A percentile compares a stretch with the other conserved stretches of the same genome.
phyloP scores from a whole-genome alignment of 2,113 vertebrate species.

The Xerus inauris region DNA sequence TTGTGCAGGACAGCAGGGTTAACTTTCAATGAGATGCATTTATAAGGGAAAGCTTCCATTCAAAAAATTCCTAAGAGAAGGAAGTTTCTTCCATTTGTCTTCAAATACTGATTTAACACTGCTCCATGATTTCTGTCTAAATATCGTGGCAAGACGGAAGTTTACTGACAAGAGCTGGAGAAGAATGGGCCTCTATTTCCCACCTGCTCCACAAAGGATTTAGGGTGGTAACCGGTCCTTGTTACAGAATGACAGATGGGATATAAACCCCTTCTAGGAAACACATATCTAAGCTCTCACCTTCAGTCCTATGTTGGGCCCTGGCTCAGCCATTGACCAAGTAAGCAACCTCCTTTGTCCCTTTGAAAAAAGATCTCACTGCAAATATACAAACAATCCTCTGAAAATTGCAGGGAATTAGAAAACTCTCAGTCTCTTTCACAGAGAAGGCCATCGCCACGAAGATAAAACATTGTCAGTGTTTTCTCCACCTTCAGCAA shows the following conservation, averaged over 20 bases:
- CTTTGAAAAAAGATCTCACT: not conserved
- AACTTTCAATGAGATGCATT: not conserved
- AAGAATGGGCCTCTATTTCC: not conserved
- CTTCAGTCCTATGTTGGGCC: not conserved
- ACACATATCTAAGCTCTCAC: not conserved
- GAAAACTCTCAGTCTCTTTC: not conserved
- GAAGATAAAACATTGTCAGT: not conserved
- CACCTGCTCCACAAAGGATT: constrained; percentile 43
- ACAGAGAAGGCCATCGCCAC: not conserved
- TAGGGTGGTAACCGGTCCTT: not conserved
- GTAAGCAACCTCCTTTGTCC: not conserved
- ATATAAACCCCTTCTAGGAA: not conserved
- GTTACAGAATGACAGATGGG: not conserved
- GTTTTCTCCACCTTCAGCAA: not conserved
- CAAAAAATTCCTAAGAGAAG: constrained; percentile 8
- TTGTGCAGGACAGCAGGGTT: not conserved
- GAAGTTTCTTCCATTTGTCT: not conserved
- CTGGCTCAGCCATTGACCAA: not conserved
- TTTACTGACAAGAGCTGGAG: not conserved
- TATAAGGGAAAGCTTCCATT: not conserved
- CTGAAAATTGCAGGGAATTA: not conserved
- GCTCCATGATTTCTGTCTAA: not conserved
- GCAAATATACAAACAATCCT: not conserved
- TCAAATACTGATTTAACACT: not conserved
- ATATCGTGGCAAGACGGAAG: not conserved